A percentile compares a stretch with the other conserved stretches of the same genome.
Evolutionary conservation across 2,113 vertebrate species (phyloP).

Genomic region (Dipodomys spectabilis): DNA sequence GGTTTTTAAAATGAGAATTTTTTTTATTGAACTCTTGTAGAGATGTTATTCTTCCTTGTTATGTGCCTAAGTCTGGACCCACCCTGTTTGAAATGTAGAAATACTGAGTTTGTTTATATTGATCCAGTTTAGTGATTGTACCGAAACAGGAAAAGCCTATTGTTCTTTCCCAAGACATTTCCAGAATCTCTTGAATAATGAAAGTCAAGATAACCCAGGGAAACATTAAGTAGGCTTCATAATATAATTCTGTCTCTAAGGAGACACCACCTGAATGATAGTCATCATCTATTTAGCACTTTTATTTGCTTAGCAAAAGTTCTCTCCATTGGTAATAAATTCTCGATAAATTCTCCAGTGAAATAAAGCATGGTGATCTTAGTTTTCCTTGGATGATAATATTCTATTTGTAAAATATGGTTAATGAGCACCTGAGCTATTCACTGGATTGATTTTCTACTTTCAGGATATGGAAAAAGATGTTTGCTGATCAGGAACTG

Average conservation of each 20-base stretch:
- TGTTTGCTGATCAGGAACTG: neutral
- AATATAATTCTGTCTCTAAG: slow-evolving; percentile 52
- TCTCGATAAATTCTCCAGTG: slow-evolving; percentile 40
- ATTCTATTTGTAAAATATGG: slow-evolving; percentile 33
- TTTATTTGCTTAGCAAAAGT: slow-evolving; percentile 65
- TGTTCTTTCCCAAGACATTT: slow-evolving; percentile 39
- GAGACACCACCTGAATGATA: slow-evolving; percentile 47
- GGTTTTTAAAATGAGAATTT: neutral
- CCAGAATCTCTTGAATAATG: slow-evolving; percentile 63
- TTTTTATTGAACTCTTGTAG: slow-evolving; percentile 44
- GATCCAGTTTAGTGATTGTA: slow-evolving; percentile 10
- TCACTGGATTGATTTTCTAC: neutral
- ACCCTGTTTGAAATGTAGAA: slow-evolving; percentile 23
- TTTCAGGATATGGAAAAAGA: neutral
- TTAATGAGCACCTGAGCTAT: neutral
- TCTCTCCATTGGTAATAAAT: slow-evolving; percentile 58
- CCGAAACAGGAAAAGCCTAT: slow-evolving; percentile 44
- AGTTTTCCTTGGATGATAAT: neutral
- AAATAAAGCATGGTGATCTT: neutral
- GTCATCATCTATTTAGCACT: slow-evolving; percentile 25
- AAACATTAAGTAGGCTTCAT: slow-evolving; percentile 58
- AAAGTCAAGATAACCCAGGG: slow-evolving; percentile 39
- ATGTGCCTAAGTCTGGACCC: slow-evolving; percentile 13
- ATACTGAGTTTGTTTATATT: slow-evolving; percentile 24
- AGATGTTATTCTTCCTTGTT: neutral